Conservation (phyloP, 2,888 invertebrate genomes). For the Vesta saturnalis region DNA sequence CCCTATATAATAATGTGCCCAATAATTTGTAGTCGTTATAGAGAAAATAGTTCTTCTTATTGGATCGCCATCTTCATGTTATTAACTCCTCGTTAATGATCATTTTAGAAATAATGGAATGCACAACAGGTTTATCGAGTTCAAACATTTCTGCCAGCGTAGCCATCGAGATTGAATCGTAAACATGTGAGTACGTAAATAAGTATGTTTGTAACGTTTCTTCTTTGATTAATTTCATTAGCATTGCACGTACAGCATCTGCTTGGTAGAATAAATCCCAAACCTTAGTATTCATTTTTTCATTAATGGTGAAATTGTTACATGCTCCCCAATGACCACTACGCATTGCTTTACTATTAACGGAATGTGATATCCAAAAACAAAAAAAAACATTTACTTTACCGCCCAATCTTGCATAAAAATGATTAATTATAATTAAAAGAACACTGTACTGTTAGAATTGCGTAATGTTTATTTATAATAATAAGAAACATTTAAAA, state of each 20-base stretch:
- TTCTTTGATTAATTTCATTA: slow-evolving; percentile 92
- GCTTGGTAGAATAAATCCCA: slow-evolving; percentile 97
- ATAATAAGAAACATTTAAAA: background rate
- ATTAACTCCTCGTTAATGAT: slow-evolving; percentile 97
- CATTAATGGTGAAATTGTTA: slow-evolving; percentile 95
- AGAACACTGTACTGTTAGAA: background rate
- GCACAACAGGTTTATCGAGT: slow-evolving; percentile 84
- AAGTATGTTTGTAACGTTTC: slow-evolving; percentile 96
- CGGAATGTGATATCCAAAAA: too few species aligned
- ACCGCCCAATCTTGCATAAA: too few species aligned
- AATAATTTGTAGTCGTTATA: too few species aligned
- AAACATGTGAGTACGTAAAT: slow-evolving; percentile 98
- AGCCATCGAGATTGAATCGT: slow-evolving; percentile 94
- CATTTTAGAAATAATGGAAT: slow-evolving; percentile 99
- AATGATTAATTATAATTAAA: background rate
- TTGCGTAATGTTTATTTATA: background rate
- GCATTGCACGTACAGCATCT: slow-evolving; percentile 90
- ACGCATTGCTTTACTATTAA: slow-evolving; percentile 98
- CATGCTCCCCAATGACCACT: slow-evolving; percentile 98
- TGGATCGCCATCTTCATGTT: too few species aligned
- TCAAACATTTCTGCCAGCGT: slow-evolving; percentile 96
- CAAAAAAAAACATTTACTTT: too few species aligned
- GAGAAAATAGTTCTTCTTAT: too few species aligned
- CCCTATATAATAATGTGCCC: too few species aligned
- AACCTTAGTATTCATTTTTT: slow-evolving; percentile 98